phyloP scores from a whole-genome alignment of 2,888 invertebrate species.

The Calameuta filiformis region DNA sequence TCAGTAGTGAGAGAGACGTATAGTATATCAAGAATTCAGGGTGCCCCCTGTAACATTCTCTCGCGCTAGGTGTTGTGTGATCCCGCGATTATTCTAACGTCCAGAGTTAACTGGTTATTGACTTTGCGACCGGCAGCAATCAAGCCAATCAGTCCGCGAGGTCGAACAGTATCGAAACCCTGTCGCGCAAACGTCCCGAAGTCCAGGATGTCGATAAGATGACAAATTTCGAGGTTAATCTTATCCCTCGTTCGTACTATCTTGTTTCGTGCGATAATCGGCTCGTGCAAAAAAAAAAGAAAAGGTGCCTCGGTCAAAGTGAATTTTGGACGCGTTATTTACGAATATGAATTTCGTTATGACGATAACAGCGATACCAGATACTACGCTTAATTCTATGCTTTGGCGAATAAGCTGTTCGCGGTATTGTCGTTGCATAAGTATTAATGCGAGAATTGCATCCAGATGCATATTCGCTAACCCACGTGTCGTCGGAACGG shows the following conservation, averaged over 20 bases:
- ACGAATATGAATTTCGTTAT: neutral
- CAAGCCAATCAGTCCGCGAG: conserved; percentile 59
- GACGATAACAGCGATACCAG: neutral
- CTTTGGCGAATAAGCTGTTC: neutral
- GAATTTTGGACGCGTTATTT: neutral
- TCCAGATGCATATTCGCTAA: neutral
- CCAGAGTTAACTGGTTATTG: conserved; percentile 58
- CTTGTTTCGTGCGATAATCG: neutral
- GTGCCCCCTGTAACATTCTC: neutral
- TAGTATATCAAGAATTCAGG: neutral
- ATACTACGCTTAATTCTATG: neutral
- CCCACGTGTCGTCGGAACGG: neutral
- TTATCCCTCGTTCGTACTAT: neutral
- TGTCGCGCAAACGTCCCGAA: conserved; percentile 25
- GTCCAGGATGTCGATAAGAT: neutral
- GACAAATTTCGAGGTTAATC: neutral
- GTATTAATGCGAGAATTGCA: neutral
- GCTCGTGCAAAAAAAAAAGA: neutral
- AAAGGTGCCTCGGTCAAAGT: neutral
- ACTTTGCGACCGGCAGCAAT: conserved; percentile 56
- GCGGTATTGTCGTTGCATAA: neutral
- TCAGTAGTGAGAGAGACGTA: neutral
- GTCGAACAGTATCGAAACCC: conserved; percentile 43
- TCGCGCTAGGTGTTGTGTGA: neutral
- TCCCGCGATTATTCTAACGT: neutral